Percentiles rank a stretch among this genome's conserved stretches.
Conservation (phyloP, 1,140 invertebrate species). For the Physella acuta region DNA sequence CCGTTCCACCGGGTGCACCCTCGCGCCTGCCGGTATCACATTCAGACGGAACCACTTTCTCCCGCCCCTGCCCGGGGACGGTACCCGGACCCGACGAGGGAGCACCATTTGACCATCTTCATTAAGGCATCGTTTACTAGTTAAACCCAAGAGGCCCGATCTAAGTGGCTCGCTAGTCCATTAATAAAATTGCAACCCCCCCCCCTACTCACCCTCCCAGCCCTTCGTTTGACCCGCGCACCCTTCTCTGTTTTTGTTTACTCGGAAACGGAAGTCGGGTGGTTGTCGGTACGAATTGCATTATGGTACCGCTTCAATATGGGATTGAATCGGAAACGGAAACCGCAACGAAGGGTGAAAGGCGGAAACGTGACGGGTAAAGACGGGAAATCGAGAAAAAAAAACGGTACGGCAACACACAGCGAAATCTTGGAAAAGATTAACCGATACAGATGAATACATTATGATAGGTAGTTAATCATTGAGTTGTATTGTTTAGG, state of each 20-base stretch:
- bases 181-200: slow-evolving; percentile 1
- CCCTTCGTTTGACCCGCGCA: not conserved
- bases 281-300: not conserved
- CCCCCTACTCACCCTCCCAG: not conserved
- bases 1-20: no score
- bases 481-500: no score
- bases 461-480: no score
- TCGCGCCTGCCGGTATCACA: no score
- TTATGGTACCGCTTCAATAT: not conserved
- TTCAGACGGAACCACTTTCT: no score
- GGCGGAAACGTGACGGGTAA: no score
- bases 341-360: not conserved
- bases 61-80: not conserved
- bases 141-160: not conserved
- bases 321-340: not conserved
- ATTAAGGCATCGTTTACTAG: not conserved
- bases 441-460: not conserved
- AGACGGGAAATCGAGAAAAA: no score
- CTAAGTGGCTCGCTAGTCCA: not conserved
- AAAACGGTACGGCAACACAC: not conserved
- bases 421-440: no score
- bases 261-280: not conserved
- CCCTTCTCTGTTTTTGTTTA: not conserved
- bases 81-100: no score
- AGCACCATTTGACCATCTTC: not conserved